These are phyloP conservation scores for Polyommatus iphigenia DNA, from an alignment of 2,888 invertebrate species.

Conservation along the genomic window DNA sequence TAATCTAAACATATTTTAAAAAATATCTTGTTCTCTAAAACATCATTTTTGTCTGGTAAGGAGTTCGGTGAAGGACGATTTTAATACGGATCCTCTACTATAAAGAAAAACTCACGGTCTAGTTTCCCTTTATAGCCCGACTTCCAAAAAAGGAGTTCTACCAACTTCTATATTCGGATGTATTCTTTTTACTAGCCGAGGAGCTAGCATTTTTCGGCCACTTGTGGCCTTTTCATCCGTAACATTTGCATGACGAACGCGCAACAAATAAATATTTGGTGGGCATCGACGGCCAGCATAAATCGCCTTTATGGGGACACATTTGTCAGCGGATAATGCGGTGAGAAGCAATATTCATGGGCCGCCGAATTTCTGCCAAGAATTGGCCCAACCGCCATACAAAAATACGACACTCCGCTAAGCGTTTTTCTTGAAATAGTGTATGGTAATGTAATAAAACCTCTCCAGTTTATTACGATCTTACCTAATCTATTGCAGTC, in stretches of 20 bases:
- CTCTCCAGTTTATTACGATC: slow-evolving; percentile 21
- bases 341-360: slow-evolving; percentile 35
- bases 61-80: too few species aligned
- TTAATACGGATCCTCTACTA: too few species aligned
- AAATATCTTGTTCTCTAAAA: too few species aligned
- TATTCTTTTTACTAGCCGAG: too few species aligned
- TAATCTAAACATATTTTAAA: too few species aligned
- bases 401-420: slow-evolving; percentile 30
- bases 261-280: slow-evolving; percentile 35
- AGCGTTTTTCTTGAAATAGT: slow-evolving; percentile 32
- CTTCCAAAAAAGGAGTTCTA: too few species aligned
- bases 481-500: slow-evolving; percentile 26
- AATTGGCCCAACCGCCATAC: slow-evolving; percentile 32
- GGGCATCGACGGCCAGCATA: slow-evolving; percentile 37
- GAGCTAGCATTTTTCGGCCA: background rate
- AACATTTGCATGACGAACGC: slow-evolving; percentile 34
- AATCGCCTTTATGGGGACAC: slow-evolving; percentile 38
- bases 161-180: too few species aligned
- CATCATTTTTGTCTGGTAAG: too few species aligned
- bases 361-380: slow-evolving; percentile 35
- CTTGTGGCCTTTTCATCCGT: background rate
- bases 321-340: slow-evolving; percentile 41
- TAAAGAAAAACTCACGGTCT: too few species aligned
- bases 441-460: slow-evolving; percentile 31
- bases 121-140: too few species aligned